Evolutionary conservation across 37 sponge, comb jelly and placozoan genomes (phyloP), one percentile per base, ranked within the genome.

Genomic region (Eunapius fragilis): DNA sequence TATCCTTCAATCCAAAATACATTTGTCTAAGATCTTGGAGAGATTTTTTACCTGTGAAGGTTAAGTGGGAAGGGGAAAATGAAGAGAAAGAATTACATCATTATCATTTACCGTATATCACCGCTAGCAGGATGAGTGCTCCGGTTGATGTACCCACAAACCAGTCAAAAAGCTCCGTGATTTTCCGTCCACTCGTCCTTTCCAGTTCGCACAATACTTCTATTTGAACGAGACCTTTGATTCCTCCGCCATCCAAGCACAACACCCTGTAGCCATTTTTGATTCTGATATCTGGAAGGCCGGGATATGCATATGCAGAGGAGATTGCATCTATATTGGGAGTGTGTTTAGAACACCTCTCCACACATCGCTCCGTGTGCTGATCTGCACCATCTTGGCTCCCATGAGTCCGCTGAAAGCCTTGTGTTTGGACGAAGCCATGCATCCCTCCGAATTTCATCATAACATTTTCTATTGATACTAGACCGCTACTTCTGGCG

Each of bases 1-100:
- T 31, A 69, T 91, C 80, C 70, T 83, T 87, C 58, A 91, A 31
- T 33, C 72, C 30, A 75, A 87, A 90, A 48, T 81, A 85, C 30
- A 86, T 27, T 58, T 68, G 78, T 23, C 82, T 32, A 22, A 90
- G 0, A 34, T 86, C 77, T 35, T 48, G 37, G 7, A 90, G 67
- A n/a, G 86, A 37, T 72, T 82, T 85, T 34, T 86, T 81, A 41
- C 67, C 91, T 90, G 58, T 19, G 17, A 58, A 17, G 58, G 9
- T 45, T 45, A 45, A 45, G 9, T n/a, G n/a, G n/a, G 9, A 58
- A 11, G 22, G 14, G 1, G 1, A 58, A 13, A 2, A 58, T 17
- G 14, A 10, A 58, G 1, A 58, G 6, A 58, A 13, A 1, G 58
- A 4, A 58, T 17, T 75, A 58, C 14, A 19, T 4, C 14, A 11